phyloP scores from a whole-genome alignment of 2,113 vertebrate species.

The Oryzias javanicus region DNA sequence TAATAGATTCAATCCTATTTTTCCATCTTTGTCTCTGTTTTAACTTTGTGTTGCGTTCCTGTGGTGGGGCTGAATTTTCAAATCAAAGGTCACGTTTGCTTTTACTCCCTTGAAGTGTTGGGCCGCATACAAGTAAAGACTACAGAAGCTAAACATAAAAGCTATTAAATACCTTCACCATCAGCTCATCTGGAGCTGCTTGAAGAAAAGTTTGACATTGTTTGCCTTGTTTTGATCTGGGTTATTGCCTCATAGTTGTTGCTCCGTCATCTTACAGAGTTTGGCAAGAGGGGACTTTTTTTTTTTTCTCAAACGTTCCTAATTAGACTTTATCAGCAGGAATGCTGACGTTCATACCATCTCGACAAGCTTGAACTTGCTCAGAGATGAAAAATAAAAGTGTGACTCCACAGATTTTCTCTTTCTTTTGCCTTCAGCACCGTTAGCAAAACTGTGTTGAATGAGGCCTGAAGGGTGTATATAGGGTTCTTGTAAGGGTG shows the following conservation, averaged over 20 bases:
- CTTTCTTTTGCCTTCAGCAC: neutral
- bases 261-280: neutral
- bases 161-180: neutral
- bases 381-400: constrained; percentile 2
- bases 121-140: constrained; percentile 13
- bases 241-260: neutral
- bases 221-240: neutral
- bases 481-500: neutral
- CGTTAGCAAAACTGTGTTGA: constrained; percentile 1
- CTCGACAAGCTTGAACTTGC: constrained; percentile 33
- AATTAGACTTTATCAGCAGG: constrained; percentile 19
- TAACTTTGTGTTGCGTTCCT: constrained; percentile 19
- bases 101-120: neutral
- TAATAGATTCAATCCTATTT: too few species aligned
- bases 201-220: neutral
- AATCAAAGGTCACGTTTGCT: constrained; percentile 22
- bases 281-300: neutral
- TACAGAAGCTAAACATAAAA: constrained; percentile 20
- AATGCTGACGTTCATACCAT: constrained; percentile 3
- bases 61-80: constrained; percentile 1
- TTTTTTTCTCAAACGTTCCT: constrained; percentile 18
- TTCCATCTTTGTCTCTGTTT: neutral
- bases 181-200: neutral
- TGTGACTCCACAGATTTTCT: constrained; percentile 3
- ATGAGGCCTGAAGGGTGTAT: neutral